Base-by-base conservation (phyloP, 1,140 invertebrate genomes). In the Zaprionus vittiger region DNA sequence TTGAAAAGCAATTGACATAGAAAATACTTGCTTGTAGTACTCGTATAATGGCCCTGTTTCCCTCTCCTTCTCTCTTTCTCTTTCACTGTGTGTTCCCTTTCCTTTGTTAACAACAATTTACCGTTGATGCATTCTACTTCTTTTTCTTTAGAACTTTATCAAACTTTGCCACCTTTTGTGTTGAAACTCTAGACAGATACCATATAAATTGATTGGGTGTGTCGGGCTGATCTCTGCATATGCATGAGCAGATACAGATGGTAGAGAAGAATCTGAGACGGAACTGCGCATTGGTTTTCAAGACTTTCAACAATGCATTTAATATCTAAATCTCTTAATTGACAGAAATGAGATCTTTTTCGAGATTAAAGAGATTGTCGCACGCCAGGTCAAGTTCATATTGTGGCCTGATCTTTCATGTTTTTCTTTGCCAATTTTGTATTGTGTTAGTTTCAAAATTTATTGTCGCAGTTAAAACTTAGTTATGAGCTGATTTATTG, bases 1-100 rank as follows among this genome's bases (percentile, higher is more conserved):
- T 76, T 75, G 65, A 74, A 70, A 71, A 76, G 67, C 77, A 79
- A 79, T 79, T 79, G 77, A 79, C 77, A 79, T 76, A 79, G 66
- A 79, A 79, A 75, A 70, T 75, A 61, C 72, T 69, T 64, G 54
- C 61, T 65, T 47, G 60, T 63, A 75, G 77, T 76, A 74, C 73
- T 70, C 67, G 24, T 59, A 56, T 63, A 67, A 52, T 44, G 49
- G 60, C 31, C 44, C 15, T 41, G 38, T n/a, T 41, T 41, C 15
- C 24, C 60, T 49, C 3, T n/a, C 5, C 34, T 49, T 49, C 3
- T 6, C 1, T 12, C 2, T 12, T 14, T 28, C 37, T 20, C 15
- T 12, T 64, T 4, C 5, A n/a, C 41, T 14, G 47, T 41, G 15
- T 59, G 11, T 34, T 62, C 5, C n/a, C 24, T 20, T 20, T 34